Evolutionary conservation across 1,140 invertebrate genomes (phyloP).

Genomic region (Halictus rubicundus): DNA sequence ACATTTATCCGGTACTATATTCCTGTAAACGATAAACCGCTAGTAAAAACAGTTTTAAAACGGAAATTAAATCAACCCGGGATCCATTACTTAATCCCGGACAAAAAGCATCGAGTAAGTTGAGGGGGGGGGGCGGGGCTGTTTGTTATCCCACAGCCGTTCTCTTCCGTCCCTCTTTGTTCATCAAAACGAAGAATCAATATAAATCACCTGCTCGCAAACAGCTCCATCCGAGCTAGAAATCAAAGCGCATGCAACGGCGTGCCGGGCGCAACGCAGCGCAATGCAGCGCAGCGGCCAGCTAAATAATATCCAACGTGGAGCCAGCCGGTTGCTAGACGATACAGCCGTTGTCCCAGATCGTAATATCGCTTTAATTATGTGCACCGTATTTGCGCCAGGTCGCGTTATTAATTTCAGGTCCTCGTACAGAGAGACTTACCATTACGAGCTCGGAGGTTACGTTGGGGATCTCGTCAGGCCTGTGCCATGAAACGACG

Average conservation of each 20-base stretch:
- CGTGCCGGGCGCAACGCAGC: neutral
- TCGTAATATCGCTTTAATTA: slow-evolving; percentile 76
- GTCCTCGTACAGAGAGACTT: slow-evolving; percentile 69
- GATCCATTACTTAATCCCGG: neutral
- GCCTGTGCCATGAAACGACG: slow-evolving; percentile 28
- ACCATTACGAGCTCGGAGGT: slow-evolving; percentile 64
- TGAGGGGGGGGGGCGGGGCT: no score
- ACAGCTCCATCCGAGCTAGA: slow-evolving; percentile 7
- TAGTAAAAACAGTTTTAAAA: neutral
- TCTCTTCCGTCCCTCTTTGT: neutral
- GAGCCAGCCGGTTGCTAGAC: slow-evolving; percentile 38
- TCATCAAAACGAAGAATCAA: neutral
- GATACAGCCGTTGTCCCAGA: slow-evolving; percentile 54
- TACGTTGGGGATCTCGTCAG: slow-evolving; percentile 52
- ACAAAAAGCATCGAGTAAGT: neutral
- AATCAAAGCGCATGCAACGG: slow-evolving; percentile 13
- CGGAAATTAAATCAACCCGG: neutral
- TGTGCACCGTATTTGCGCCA: slow-evolving; percentile 71
- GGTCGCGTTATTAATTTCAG: slow-evolving; percentile 75
- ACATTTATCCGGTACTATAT: no score
- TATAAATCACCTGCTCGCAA: slow-evolving; percentile 22
- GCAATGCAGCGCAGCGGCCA: neutral
- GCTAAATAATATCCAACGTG: slow-evolving; percentile 54
- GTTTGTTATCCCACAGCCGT: neutral
- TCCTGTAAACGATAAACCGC: no score